These are phyloP conservation scores for Aphidius gifuensis DNA, from an alignment of 1,140 invertebrate species.

Conservation along the genomic window DNA sequence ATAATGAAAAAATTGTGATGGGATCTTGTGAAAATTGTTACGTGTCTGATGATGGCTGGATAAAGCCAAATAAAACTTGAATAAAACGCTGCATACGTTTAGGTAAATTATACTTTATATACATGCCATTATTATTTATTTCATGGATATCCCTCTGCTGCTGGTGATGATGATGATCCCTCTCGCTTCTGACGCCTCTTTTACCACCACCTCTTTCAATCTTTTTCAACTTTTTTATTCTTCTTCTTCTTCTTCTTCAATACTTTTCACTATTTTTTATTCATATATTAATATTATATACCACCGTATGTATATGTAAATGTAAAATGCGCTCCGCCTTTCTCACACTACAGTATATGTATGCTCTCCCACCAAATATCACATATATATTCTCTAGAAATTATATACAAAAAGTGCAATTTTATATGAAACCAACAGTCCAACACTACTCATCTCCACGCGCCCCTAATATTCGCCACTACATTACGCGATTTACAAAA, in stretches of 20 bases:
- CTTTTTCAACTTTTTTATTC: not conserved
- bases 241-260: too few relatives aligned
- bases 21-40: constrained; percentile 11
- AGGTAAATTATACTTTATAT: constrained; percentile 52
- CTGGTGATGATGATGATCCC: constrained; percentile 22
- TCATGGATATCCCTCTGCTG: constrained; percentile 37
- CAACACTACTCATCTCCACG: not conserved
- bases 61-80: constrained; percentile 34
- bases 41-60: constrained; percentile 23
- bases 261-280: too few relatives aligned
- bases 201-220: constrained; percentile 27
- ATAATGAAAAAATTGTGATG: not conserved
- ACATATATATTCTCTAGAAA: too few relatives aligned
- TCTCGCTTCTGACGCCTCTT: constrained; percentile 41
- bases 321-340: constrained; percentile 1
- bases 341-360: constrained; percentile 17
- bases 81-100: constrained; percentile 50
- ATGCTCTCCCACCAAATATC: too few relatives aligned
- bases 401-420: too few relatives aligned
- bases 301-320: too few relatives aligned
- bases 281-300: too few relatives aligned
- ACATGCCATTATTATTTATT: constrained; percentile 48
- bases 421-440: not conserved
- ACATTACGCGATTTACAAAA: constrained; percentile 1
- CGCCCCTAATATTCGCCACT: constrained; percentile 5